These are phyloP conservation scores for Phengaris alcon DNA, from an alignment of 2,888 invertebrate genomes.

Conservation along the genomic window DNA sequence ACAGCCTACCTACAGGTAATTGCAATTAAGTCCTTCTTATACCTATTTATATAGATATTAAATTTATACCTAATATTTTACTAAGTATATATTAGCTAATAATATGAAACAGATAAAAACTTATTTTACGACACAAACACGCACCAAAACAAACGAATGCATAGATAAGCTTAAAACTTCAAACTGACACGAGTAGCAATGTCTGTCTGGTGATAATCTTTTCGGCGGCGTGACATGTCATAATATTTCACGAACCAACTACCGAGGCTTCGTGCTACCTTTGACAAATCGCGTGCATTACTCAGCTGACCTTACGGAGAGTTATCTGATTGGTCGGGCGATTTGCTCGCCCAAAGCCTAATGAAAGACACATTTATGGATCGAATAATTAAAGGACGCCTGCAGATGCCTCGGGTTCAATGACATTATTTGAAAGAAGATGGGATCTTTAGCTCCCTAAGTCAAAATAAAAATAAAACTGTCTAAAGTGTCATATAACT, in stretches of 20 bases:
- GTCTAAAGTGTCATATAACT: background rate
- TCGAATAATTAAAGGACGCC: constrained; percentile 32
- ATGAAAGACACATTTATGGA: constrained; percentile 43
- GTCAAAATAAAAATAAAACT: too few species aligned
- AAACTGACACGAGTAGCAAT: background rate
- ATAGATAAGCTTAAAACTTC: background rate
- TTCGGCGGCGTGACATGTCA: constrained; percentile 37
- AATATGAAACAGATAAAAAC: too few species aligned
- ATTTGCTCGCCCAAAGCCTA: constrained; percentile 39
- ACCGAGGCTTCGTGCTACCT: constrained; percentile 29
- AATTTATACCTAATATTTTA: too few species aligned
- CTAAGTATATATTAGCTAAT: too few species aligned
- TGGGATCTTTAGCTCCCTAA: background rate
- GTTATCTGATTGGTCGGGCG: constrained; percentile 43
- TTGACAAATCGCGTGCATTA: constrained; percentile 45
- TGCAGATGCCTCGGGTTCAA: background rate
- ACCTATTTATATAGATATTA: too few species aligned
- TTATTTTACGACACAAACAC: too few species aligned
- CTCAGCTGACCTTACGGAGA: constrained; percentile 38
- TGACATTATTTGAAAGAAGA: background rate
- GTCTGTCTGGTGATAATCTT: constrained; percentile 32
- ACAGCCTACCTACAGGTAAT: too few species aligned
- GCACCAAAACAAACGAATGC: background rate
- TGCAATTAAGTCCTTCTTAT: too few species aligned
- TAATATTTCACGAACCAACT: constrained; percentile 37